A percentile compares a stretch with the other conserved stretches of the same genome.
phyloP scores from a whole-genome alignment of 2,888 invertebrate genomes.

The Tipula vernalis region DNA sequence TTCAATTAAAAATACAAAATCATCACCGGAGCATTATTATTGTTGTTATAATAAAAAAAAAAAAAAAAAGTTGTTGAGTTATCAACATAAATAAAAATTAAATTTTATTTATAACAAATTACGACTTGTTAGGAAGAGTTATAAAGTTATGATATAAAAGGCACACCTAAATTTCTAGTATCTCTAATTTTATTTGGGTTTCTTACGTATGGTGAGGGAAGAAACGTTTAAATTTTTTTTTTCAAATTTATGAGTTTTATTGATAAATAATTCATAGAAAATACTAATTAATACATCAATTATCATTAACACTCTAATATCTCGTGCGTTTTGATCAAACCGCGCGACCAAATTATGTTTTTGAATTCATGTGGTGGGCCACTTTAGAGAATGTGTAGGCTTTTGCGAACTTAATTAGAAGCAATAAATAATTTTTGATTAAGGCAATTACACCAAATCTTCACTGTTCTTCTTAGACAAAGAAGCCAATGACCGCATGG shows the following conservation, averaged over 20 bases:
- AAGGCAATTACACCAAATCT: no score
- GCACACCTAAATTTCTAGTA: neutral
- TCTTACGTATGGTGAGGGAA: neutral
- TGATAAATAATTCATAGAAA: neutral
- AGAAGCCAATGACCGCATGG: neutral
- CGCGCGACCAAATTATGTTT: neutral
- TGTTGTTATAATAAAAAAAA: neutral
- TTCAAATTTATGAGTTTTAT: neutral
- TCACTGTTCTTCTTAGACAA: neutral
- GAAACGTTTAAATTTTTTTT: neutral
- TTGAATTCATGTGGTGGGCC: neutral
- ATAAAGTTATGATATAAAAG: neutral
- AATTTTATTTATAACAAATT: neutral
- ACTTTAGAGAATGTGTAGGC: neutral
- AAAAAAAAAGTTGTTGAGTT: neutral
- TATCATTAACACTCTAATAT: neutral
- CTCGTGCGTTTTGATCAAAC: neutral
- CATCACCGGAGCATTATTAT: neutral
- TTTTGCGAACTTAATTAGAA: neutral
- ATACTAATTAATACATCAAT: neutral
- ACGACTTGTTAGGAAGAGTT: neutral
- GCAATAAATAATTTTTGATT: neutral
- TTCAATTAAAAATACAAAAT: neutral
- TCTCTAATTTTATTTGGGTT: neutral
- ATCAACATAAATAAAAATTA: neutral